phyloP scores from a whole-genome alignment of 2,888 invertebrate genomes.

The Pseudanteris insignis region DNA sequence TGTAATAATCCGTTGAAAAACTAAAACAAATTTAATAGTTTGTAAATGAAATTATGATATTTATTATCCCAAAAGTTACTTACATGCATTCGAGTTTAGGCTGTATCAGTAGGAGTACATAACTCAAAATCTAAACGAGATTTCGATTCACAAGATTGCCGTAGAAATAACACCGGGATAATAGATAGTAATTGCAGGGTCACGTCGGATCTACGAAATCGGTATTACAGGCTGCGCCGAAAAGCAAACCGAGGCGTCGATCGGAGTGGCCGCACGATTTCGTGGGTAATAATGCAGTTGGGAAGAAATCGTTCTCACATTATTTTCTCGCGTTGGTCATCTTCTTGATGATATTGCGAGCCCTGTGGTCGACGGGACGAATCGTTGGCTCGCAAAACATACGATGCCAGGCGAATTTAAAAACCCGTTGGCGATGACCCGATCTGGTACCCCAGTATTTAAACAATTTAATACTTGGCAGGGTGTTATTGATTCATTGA shows the following conservation, averaged over 20 bases:
- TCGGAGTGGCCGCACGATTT: constrained; percentile 24
- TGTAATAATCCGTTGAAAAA: neutral
- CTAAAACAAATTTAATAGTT: too few species aligned
- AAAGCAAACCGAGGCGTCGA: constrained; percentile 26
- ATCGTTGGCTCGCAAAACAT: too few species aligned
- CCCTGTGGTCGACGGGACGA: too few species aligned
- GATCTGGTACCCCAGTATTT: too few species aligned
- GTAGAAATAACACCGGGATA: constrained; percentile 61
- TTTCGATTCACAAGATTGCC: constrained; percentile 61
- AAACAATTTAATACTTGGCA: constrained; percentile 38
- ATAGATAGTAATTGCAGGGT: constrained; percentile 62
- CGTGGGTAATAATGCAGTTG: constrained; percentile 57
- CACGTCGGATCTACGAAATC: constrained; percentile 54
- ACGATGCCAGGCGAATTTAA: constrained; percentile 1
- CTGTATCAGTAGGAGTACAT: too few species aligned
- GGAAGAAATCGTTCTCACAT: constrained; percentile 65
- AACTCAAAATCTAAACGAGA: constrained; percentile 27
- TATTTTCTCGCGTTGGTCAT: constrained; percentile 61
- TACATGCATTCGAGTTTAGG: too few species aligned
- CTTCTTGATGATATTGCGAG: constrained; percentile 32
- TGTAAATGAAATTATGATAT: too few species aligned
- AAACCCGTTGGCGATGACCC: too few species aligned
- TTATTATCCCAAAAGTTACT: too few species aligned
- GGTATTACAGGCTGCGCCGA: constrained; percentile 58
- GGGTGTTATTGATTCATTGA: too few species aligned